Percentiles rank a stretch among this genome's conserved stretches.
These are phyloP conservation scores for Cerastis rubricosa DNA, from an alignment of 2,888 invertebrate species.

Conservation along the genomic window DNA sequence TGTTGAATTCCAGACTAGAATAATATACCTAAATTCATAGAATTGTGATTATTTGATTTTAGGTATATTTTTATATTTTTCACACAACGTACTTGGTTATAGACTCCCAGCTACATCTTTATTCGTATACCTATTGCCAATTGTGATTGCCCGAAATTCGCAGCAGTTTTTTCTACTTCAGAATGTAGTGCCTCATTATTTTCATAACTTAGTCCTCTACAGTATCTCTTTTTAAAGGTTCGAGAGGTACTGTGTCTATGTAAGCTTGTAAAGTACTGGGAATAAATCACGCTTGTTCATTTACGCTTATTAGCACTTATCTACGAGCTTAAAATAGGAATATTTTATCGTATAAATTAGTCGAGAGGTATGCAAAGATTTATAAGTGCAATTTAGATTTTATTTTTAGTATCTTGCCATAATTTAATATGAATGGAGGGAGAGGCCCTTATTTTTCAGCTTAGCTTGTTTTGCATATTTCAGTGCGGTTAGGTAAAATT, in stretches of 20 bases:
- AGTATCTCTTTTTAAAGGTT: slow-evolving; percentile 2
- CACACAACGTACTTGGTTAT: not conserved
- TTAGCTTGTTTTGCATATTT: slow-evolving; percentile 1
- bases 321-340: slow-evolving; percentile 52
- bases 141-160: not conserved
- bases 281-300: slow-evolving; percentile 61
- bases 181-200: slow-evolving; percentile 23
- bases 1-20: not conserved
- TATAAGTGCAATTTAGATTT: slow-evolving; percentile 59
- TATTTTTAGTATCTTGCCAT: slow-evolving; percentile 51
- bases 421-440: slow-evolving; percentile 25
- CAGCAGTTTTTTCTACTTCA: not conserved
- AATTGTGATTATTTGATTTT: too few species aligned
- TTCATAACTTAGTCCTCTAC: slow-evolving; percentile 9
- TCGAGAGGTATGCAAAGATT: slow-evolving; percentile 53
- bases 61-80: too few species aligned
- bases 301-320: slow-evolving; percentile 58
- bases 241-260: slow-evolving; percentile 39
- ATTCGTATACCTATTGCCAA: not conserved
- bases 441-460: slow-evolving; percentile 16
- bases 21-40: not conserved
- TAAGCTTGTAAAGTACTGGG: slow-evolving; percentile 39
- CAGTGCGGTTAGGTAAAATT: not conserved
- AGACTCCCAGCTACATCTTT: too few species aligned
- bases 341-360: slow-evolving; percentile 64